These are phyloP conservation scores for Hirtodrosophila cameraria DNA, from an alignment of 2,888 invertebrate genomes.

Conservation along the genomic window DNA sequence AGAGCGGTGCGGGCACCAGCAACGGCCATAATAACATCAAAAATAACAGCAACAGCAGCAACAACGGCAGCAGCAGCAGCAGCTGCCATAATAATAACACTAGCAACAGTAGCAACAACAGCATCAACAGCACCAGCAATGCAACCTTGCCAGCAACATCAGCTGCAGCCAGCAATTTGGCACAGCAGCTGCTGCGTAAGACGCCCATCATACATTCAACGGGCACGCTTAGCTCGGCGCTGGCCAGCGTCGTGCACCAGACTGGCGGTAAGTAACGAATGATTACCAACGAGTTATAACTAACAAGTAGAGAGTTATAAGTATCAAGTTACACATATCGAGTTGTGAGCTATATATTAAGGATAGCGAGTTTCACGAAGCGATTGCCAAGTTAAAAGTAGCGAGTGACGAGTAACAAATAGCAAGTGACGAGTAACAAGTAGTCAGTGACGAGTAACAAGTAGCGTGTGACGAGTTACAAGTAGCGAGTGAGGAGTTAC, in stretches of 20 bases:
- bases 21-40: constrained; percentile 67
- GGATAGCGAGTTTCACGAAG: background rate
- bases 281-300: no score
- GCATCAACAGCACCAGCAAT: constrained; percentile 15
- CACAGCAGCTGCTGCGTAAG: constrained; percentile 79
- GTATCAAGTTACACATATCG: background rate
- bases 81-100: constrained; percentile 10
- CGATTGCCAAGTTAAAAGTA: background rate
- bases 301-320: background rate
- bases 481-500: background rate
- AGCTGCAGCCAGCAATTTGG: constrained; percentile 44
- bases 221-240: constrained; percentile 70
- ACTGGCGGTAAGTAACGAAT: constrained; percentile 70
- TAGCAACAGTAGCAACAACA: constrained; percentile 28
- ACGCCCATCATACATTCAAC: constrained; percentile 82
- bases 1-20: constrained; percentile 78
- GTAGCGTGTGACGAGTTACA: no score
- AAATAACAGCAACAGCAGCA: constrained; percentile 28
- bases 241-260: constrained; percentile 80
- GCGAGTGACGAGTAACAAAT: background rate
- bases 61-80: constrained; percentile 19
- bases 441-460: no score
- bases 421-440: background rate
- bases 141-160: constrained; percentile 30
- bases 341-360: background rate